phyloP scores from a whole-genome alignment of 2,888 invertebrate species.

The Diadegma fenestrale region DNA sequence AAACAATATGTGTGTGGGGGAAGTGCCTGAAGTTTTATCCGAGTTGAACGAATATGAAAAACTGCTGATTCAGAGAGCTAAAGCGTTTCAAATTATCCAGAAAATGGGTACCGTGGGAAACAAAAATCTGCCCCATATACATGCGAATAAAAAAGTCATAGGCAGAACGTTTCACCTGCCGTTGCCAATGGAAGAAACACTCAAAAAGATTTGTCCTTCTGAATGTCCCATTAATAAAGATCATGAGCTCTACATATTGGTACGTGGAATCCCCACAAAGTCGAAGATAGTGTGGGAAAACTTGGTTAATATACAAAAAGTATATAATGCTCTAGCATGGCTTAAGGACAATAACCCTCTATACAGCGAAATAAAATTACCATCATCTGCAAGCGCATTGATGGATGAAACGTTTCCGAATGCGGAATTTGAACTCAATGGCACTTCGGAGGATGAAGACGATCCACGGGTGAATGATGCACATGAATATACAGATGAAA shows the following conservation, averaged over 20 bases:
- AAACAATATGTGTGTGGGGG: slow-evolving; percentile 67
- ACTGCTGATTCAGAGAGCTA: slow-evolving; percentile 76
- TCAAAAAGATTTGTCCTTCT: slow-evolving; percentile 72
- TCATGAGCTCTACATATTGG: slow-evolving; percentile 74
- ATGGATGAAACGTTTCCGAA: slow-evolving; percentile 39
- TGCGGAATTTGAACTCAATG: slow-evolving; percentile 47
- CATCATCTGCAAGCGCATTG: slow-evolving; percentile 59
- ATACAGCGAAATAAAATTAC: slow-evolving; percentile 74
- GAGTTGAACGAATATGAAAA: slow-evolving; percentile 73
- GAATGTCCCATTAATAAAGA: slow-evolving; percentile 73
- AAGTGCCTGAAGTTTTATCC: slow-evolving; percentile 66
- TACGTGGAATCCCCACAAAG: slow-evolving; percentile 75
- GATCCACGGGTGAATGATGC: slow-evolving; percentile 66
- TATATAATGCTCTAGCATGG: slow-evolving; percentile 73
- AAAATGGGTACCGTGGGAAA: slow-evolving; percentile 76
- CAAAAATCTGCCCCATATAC: slow-evolving; percentile 72
- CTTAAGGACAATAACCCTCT: slow-evolving; percentile 74
- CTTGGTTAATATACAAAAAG: slow-evolving; percentile 74
- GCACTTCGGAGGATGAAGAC: not conserved
- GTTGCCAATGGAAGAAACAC: too few relatives aligned
- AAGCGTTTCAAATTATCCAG: slow-evolving; percentile 78
- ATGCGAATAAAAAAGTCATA: slow-evolving; percentile 56
- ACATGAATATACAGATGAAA: slow-evolving; percentile 57
- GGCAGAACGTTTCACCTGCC: too few relatives aligned
- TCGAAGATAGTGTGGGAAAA: slow-evolving; percentile 74